These are phyloP conservation scores for Pantherophis alleghaniensis DNA, from an alignment of 2,797 vertebrate species.

Conservation along the genomic window DNA sequence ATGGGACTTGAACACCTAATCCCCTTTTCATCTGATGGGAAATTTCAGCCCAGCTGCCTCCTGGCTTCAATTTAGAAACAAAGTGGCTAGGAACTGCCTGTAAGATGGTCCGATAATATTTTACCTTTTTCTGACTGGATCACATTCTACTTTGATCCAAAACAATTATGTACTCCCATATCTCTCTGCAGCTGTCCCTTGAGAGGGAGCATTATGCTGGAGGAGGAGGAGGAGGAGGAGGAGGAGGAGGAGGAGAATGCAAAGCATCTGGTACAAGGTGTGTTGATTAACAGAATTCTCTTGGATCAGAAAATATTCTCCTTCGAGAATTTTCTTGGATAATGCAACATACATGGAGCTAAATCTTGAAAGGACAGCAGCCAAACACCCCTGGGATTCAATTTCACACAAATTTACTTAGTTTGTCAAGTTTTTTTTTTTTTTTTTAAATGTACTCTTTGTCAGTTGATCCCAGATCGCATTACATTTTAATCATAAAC, in stretches of 20 bases:
- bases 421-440: not conserved
- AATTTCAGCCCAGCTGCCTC: slow-evolving; percentile 44
- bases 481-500: not conserved
- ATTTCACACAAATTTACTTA: not conserved
- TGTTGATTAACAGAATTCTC: slow-evolving; percentile 22
- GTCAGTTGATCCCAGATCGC: not conserved
- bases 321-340: slow-evolving; percentile 41
- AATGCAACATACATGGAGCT: slow-evolving; percentile 17
- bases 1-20: slow-evolving; percentile 23
- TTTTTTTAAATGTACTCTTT: not conserved
- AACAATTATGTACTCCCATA: not conserved
- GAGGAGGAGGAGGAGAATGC: not conserved
- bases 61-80: slow-evolving; percentile 37
- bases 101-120: slow-evolving; percentile 15
- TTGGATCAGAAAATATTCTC: slow-evolving; percentile 33
- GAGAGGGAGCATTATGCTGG: not conserved
- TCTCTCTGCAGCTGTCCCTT: not conserved
- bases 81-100: slow-evolving; percentile 18
- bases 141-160: slow-evolving; percentile 15
- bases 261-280: not conserved
- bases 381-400: not conserved
- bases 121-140: slow-evolving; percentile 3
- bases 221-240: not conserved
- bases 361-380: not conserved
- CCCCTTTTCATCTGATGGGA: slow-evolving; percentile 36